Evolutionary conservation across 2,113 vertebrate genomes (phyloP).

Genomic region (Apodemus sylvaticus): DNA sequence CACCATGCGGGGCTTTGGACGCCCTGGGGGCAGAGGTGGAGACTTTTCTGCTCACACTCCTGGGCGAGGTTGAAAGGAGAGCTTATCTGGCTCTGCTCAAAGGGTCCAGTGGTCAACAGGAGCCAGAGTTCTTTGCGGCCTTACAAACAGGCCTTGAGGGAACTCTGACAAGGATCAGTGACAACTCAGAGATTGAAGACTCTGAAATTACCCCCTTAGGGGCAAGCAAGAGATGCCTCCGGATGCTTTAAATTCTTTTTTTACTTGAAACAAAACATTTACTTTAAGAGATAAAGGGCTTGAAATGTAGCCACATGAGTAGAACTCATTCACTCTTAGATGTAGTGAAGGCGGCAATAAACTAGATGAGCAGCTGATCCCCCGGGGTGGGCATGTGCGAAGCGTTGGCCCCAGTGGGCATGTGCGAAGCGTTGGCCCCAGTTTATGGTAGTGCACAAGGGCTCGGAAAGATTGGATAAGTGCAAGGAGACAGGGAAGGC

Average conservation of each 20-base stretch:
- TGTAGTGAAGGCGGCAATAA: conserved; percentile 56
- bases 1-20: neutral
- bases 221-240: conserved; percentile 4
- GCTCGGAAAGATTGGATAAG: neutral
- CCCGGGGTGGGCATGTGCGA: neutral
- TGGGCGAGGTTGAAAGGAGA: neutral
- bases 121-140: neutral
- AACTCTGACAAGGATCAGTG: neutral
- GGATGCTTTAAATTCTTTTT: conserved; percentile 73
- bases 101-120: neutral
- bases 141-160: conserved; percentile 42
- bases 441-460: neutral
- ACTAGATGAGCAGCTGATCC: conserved; percentile 15
- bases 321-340: conserved; percentile 62
- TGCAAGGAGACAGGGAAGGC: neutral
- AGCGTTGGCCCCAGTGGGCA: neutral
- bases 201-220: conserved; percentile 35
- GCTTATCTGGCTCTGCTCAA: neutral
- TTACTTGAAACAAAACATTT: conserved; percentile 71
- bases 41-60: neutral
- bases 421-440: neutral
- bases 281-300: conserved; percentile 73
- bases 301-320: conserved; percentile 20
- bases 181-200: conserved; percentile 36
- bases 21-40: neutral